Percentiles rank a stretch among this genome's conserved stretches.
These are phyloP conservation scores for Phaonia tiefii DNA, from an alignment of 2,888 invertebrate genomes.

Conservation along the genomic window DNA sequence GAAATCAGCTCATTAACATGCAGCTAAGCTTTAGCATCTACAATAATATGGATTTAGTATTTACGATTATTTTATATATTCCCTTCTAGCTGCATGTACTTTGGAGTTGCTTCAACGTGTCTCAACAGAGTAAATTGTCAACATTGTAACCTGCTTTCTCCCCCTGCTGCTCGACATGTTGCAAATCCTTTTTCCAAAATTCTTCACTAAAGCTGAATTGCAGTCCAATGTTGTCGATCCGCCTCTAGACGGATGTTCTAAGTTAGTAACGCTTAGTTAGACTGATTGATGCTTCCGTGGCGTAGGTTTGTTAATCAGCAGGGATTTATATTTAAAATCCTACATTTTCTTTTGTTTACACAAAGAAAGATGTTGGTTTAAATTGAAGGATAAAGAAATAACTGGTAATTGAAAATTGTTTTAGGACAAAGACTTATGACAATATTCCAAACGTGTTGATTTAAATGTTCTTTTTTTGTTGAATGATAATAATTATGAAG, in stretches of 20 bases:
- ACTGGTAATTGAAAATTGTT: too few species aligned
- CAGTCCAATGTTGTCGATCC: neutral
- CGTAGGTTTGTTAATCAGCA: slow-evolving; percentile 43
- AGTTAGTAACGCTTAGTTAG: slow-evolving; percentile 47
- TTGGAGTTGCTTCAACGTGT: slow-evolving; percentile 54
- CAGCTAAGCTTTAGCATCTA: slow-evolving; percentile 46
- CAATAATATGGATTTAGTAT: slow-evolving; percentile 23
- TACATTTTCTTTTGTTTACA: too few species aligned
- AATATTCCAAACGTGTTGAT: too few species aligned
- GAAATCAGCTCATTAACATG: slow-evolving; percentile 53
- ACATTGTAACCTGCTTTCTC: neutral
- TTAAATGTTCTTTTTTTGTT: too few species aligned
- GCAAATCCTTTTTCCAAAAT: slow-evolving; percentile 53
- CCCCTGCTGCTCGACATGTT: slow-evolving; percentile 16
- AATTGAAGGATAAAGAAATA: too few species aligned
- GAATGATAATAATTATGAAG: too few species aligned
- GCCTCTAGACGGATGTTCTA: neutral
- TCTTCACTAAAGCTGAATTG: neutral
- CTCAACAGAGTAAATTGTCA: slow-evolving; percentile 46
- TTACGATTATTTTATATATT: neutral
- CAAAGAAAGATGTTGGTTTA: too few species aligned
- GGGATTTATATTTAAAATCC: slow-evolving; percentile 4
- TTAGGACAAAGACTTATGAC: too few species aligned
- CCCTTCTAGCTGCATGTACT: neutral
- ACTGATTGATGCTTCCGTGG: too few species aligned